phyloP scores from a whole-genome alignment of 1,140 invertebrate species.

The Drosophila athabasca region DNA sequence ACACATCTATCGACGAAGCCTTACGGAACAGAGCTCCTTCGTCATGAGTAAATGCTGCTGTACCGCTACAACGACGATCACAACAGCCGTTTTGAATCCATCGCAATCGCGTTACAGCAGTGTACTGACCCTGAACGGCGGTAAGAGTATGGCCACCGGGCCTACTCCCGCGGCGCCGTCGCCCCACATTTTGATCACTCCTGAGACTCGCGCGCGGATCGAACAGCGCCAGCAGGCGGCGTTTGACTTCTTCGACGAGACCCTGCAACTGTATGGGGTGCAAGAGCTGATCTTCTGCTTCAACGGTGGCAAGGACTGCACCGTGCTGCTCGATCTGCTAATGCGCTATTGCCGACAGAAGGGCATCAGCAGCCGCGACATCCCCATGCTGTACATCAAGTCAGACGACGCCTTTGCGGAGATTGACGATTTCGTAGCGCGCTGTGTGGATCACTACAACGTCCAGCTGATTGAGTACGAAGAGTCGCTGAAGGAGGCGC shows the following conservation, averaged over 20 bases:
- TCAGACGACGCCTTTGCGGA: constrained; percentile 92
- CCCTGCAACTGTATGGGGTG: constrained; percentile 86
- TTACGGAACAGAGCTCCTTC: too few species aligned
- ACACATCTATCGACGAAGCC: too few species aligned
- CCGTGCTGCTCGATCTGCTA: constrained; percentile 91
- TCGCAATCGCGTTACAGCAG: too few species aligned
- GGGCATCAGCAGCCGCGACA: constrained; percentile 53
- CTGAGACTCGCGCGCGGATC: constrained; percentile 22
- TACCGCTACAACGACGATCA: too few species aligned
- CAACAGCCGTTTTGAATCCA: too few species aligned
- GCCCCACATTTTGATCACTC: too few species aligned
- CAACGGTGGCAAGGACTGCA: constrained; percentile 99
- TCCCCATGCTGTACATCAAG: constrained; percentile 91
- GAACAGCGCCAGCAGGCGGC: constrained; percentile 26
- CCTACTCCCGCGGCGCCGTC: too few species aligned
- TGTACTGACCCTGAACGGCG: too few species aligned
- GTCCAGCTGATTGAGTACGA: constrained; percentile 89
- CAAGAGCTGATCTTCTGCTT: constrained; percentile 94
- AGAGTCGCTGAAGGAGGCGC: constrained; percentile 89
- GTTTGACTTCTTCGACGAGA: constrained; percentile 76
- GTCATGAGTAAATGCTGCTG: too few species aligned
- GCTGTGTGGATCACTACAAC: constrained; percentile 89
- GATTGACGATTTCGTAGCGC: constrained; percentile 92
- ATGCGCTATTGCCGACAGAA: constrained; percentile 56
- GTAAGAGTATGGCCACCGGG: too few species aligned